Evolutionary conservation across 2,888 invertebrate species (phyloP), one percentile per base, ranked within the genome.

Genomic region (Steinernema hermaphroditum): DNA sequence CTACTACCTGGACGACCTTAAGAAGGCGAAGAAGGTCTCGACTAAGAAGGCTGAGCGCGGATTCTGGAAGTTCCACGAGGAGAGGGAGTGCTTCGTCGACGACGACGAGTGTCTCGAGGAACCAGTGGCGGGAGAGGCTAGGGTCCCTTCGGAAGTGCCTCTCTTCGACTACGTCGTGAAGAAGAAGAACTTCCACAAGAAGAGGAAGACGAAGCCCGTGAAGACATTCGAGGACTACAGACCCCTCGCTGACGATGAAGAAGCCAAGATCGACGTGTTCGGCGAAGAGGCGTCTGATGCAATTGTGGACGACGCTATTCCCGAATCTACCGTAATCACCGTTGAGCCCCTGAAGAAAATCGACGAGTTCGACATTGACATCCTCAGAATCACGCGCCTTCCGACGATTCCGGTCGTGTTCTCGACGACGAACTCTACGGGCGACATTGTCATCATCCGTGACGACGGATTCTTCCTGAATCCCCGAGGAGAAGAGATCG

Each of bases 191-290:
- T 16, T 32, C 16, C 14, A n/a, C 16, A 29, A 32, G 62, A 62
- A 34, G 14, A 24, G 34, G 32, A 14, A 22, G 16, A 14, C 27
- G 34, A 62, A 62, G 62, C 29, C 4, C 12, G 6, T 19, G 32
- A 62, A 32, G 32, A n/a, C 16, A 2, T 1, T 62, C 27, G 62
- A 62, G 19, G 62, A 62, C 62, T 62, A 62, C 32, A 9, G 62
- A 6, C 50, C 62, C 32, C 16, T n/a, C 32, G 4, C 16, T 29
- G 62, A 62, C 12, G 32, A 8, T 16, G 62, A 62, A 24, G 32
- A 32, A 9, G 62, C 12, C 6, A 12, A 37, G 12, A 37, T n/a
- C n/a, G 37, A 37, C 37, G 12, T n/a, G n/a, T n/a, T n/a, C n/a
- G n/a, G n/a, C 6, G 37, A 37, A 37, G 37, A 4, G 37, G 37